Evolutionary conservation across 2,797 vertebrate genomes (phyloP).

Genomic region (Fratercula arctica): DNA sequence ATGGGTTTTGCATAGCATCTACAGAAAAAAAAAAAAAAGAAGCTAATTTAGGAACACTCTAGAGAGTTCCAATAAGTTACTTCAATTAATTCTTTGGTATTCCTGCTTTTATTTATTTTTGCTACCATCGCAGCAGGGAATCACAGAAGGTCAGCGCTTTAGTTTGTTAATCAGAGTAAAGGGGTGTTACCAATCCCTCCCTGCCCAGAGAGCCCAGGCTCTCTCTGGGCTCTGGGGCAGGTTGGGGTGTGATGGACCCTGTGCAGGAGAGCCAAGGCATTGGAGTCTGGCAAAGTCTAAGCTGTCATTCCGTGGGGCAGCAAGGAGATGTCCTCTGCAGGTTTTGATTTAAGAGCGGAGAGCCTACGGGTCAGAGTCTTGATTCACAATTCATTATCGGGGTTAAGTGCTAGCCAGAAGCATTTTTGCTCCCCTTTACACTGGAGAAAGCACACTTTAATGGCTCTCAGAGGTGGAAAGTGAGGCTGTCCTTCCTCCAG

Average conservation of each 20-base stretch:
- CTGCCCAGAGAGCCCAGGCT: background rate
- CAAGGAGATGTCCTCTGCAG: background rate
- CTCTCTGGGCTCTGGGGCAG: background rate
- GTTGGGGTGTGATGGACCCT: background rate
- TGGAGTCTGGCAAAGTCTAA: background rate
- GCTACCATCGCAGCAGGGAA: background rate
- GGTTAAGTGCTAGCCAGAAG: background rate
- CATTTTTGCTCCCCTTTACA: background rate
- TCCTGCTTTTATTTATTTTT: background rate
- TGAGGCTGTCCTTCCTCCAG: background rate
- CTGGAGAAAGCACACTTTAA: background rate
- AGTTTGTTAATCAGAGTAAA: background rate
- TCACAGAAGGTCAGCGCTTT: background rate
- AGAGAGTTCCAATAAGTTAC: background rate
- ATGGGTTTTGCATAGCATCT: background rate
- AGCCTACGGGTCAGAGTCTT: background rate
- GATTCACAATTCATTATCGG: background rate
- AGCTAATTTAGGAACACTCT: background rate
- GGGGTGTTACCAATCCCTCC: background rate
- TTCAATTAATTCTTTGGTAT: background rate
- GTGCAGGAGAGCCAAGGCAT: accelerated
- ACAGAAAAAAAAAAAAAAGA: background rate
- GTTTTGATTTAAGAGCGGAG: background rate
- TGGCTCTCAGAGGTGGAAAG: background rate
- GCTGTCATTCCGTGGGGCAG: background rate